Conservation (phyloP, 2,113 vertebrate genomes). For the Channa maculata region DNA sequence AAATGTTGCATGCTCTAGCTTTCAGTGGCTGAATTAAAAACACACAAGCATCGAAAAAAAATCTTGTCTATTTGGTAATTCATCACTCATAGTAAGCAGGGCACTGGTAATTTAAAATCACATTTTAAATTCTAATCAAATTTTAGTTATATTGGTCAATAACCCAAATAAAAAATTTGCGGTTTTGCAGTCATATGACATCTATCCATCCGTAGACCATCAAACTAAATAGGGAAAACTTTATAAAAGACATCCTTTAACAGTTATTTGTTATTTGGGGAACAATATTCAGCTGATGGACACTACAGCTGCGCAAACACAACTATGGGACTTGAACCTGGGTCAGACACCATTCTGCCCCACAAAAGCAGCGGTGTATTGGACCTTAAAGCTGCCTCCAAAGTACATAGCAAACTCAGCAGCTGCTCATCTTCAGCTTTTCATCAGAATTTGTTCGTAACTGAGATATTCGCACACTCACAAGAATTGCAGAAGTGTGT, state of each 20-base stretch:
- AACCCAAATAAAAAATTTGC: too few relatives aligned
- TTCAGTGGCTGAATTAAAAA: too few relatives aligned
- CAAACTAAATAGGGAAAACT: too few relatives aligned
- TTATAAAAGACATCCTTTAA: too few relatives aligned
- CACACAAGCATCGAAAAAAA: too few relatives aligned
- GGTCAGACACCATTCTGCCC: neutral
- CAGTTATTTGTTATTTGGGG: neutral
- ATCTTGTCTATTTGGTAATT: slow-evolving; percentile 3
- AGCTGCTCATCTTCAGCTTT: slow-evolving; percentile 21
- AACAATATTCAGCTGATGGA: slow-evolving; percentile 22
- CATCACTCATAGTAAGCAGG: neutral
- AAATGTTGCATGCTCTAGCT: too few relatives aligned
- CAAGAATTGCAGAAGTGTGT: slow-evolving; percentile 24
- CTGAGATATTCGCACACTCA: slow-evolving; percentile 27
- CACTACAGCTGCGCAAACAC: neutral
- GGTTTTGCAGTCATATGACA: too few relatives aligned
- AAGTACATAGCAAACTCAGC: slow-evolving; percentile 22
- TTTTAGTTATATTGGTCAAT: too few relatives aligned
- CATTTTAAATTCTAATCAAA: neutral
- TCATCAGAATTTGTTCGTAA: slow-evolving; percentile 2
- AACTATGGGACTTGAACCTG: neutral
- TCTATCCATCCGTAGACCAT: too few relatives aligned
- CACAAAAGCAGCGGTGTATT: neutral
- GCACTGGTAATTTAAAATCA: neutral
- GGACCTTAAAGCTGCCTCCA: slow-evolving; percentile 9